Evolutionary conservation across 1,140 invertebrate genomes (phyloP).

Genomic region (Drosophila bifasciata): DNA sequence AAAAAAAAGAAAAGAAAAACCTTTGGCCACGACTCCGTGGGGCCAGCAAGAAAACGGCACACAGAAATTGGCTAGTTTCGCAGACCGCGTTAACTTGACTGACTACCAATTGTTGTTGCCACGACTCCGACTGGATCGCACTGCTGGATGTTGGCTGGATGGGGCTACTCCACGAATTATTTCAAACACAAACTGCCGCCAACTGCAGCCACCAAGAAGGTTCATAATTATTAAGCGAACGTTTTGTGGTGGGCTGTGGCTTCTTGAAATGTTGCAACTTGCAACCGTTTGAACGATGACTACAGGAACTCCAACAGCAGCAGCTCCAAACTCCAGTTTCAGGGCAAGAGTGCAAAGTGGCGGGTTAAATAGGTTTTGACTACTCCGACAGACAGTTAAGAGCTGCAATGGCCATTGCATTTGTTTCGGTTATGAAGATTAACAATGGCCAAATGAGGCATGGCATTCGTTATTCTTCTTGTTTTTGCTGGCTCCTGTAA

Average conservation of each 20-base stretch:
- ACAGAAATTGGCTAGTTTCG: conserved; percentile 77
- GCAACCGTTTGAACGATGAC: conserved; percentile 47
- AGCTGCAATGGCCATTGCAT: conserved; percentile 13
- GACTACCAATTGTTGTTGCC: conserved; percentile 79
- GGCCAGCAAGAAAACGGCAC: conserved; percentile 43
- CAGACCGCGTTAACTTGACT: conserved; percentile 77
- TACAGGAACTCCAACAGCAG: conserved; percentile 46
- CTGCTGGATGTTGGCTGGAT: conserved; percentile 5
- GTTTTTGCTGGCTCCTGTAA: conserved; percentile 47
- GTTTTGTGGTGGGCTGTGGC: conserved; percentile 53
- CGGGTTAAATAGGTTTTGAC: conserved; percentile 71
- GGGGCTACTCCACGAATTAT: conserved; percentile 74
- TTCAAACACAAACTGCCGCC: conserved; percentile 79
- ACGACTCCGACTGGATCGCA: conserved; percentile 33
- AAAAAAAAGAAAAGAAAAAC: conserved; percentile 51
- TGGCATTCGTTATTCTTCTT: conserved; percentile 4
- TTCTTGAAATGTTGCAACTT: conserved; percentile 72
- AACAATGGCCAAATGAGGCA: conserved; percentile 37
- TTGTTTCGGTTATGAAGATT: conserved; percentile 41
- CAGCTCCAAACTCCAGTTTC: conserved; percentile 17
- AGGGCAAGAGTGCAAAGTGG: conserved; percentile 71
- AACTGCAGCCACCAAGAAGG: conserved; percentile 71
- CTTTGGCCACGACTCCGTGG: conserved; percentile 65
- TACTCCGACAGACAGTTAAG: conserved; percentile 34
- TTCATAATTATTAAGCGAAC: conserved; percentile 74